Conservation (phyloP, 2,888 invertebrate species). For the Thecophora atra region DNA sequence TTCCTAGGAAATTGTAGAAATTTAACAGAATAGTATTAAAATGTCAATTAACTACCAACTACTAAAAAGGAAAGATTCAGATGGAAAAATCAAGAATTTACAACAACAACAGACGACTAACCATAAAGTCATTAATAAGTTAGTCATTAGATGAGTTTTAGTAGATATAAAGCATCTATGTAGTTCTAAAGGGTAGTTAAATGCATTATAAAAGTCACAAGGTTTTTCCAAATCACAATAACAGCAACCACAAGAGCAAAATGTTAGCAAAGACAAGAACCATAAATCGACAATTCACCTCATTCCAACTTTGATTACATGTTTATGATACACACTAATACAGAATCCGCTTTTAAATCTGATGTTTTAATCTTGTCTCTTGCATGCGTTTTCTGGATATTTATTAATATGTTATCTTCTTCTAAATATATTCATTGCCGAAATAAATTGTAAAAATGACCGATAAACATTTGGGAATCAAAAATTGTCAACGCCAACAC, state of each 20-base stretch:
- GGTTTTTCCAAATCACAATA: no score
- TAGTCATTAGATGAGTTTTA: not conserved
- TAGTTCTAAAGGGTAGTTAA: not conserved
- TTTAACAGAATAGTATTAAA: constrained; percentile 23
- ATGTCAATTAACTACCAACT: constrained; percentile 28
- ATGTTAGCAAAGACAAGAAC: not conserved
- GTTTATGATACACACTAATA: no score
- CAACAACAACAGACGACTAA: not conserved
- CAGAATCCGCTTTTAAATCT: no score
- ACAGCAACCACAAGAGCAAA: not conserved
- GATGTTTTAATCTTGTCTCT: no score
- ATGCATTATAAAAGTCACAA: not conserved
- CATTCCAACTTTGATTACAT: no score
- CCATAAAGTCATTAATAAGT: not conserved
- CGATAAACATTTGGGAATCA: no score
- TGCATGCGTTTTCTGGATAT: no score
- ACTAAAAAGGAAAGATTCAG: constrained; percentile 1
- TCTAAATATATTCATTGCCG: no score
- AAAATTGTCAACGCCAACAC: no score
- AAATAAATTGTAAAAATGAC: no score
- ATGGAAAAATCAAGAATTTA: not conserved
- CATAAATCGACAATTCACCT: not conserved
- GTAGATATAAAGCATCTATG: no score
- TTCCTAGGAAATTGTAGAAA: not conserved
- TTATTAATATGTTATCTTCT: no score